Conservation (phyloP, 2,113 vertebrate species). For the Dasypus novemcinctus region DNA sequence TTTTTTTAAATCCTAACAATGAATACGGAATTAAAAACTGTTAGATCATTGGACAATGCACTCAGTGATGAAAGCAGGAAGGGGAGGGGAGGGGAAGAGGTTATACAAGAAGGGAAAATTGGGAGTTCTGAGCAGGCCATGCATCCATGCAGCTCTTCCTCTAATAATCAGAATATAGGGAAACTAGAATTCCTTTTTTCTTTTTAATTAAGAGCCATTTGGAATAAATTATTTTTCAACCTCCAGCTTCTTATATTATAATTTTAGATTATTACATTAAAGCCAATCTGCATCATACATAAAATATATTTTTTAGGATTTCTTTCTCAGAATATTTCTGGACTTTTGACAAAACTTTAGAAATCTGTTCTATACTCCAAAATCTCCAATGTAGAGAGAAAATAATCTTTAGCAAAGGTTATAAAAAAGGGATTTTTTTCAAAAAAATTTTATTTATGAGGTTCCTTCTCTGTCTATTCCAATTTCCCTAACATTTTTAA, state of each 20-base stretch:
- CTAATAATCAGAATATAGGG: not conserved
- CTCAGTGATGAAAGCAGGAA: constrained; percentile 25
- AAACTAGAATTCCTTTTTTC: not conserved
- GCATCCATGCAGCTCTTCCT: not conserved
- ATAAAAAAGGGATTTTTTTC: not conserved
- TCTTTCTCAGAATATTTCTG: constrained; percentile 7
- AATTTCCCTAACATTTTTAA: not conserved
- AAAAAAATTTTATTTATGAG: not conserved
- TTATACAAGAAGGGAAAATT: not conserved
- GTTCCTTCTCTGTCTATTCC: not conserved
- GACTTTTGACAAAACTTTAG: not conserved
- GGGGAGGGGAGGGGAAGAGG: not conserved
- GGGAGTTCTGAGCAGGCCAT: not conserved
- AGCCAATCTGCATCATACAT: not conserved
- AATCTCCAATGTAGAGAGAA: not conserved
- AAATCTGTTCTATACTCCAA: constrained; percentile 19
- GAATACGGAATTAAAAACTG: not conserved
- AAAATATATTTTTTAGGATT: not conserved
- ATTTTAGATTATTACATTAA: not conserved
- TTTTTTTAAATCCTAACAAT: not conserved
- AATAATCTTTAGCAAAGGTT: not conserved
- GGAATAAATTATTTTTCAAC: not conserved
- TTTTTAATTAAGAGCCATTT: constrained; percentile 29
- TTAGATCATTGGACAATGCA: not conserved
- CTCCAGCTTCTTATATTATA: not conserved